phyloP scores from a whole-genome alignment of 2,888 invertebrate genomes.

The Unio delphinus region DNA sequence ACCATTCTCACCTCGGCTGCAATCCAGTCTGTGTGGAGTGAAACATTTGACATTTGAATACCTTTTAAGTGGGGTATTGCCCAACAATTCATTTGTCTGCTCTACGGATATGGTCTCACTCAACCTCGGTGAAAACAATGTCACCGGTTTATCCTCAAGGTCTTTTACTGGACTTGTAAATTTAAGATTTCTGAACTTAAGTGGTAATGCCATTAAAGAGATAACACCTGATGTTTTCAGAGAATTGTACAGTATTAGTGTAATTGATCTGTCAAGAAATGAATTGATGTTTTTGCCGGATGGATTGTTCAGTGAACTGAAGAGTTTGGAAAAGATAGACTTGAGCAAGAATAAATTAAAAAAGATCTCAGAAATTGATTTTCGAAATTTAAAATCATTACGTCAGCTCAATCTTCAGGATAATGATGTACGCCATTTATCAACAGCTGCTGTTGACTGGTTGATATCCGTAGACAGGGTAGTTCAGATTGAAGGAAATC shows the following conservation, averaged over 20 bases:
- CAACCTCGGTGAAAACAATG: too few relatives aligned
- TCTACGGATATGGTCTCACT: too few relatives aligned
- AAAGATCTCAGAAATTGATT: conserved; percentile 16
- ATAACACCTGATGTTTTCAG: conserved; percentile 30
- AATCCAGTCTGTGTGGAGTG: too few relatives aligned
- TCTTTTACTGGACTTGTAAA: not conserved
- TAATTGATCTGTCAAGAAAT: conserved; percentile 42
- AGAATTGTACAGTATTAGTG: conserved; percentile 23
- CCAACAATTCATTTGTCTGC: too few relatives aligned
- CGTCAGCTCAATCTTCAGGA: conserved; percentile 27
- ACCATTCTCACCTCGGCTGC: too few relatives aligned
- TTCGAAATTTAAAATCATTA: conserved; percentile 25
- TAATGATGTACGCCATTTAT: conserved; percentile 21
- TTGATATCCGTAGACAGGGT: conserved; percentile 16
- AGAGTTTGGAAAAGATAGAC: conserved; percentile 37
- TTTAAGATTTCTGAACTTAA: conserved; percentile 26
- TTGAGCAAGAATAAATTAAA: conserved; percentile 42
- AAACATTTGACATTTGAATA: too few relatives aligned
- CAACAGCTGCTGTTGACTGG: conserved; percentile 10
- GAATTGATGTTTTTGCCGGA: conserved; percentile 35
- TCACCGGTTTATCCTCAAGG: too few relatives aligned
- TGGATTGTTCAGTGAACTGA: conserved; percentile 28
- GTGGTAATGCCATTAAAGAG: conserved; percentile 35
- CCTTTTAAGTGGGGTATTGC: too few relatives aligned
- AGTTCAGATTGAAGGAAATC: conserved; percentile 45